phyloP scores from a whole-genome alignment of 2,797 vertebrate genomes.

The Nannoperca australis region DNA sequence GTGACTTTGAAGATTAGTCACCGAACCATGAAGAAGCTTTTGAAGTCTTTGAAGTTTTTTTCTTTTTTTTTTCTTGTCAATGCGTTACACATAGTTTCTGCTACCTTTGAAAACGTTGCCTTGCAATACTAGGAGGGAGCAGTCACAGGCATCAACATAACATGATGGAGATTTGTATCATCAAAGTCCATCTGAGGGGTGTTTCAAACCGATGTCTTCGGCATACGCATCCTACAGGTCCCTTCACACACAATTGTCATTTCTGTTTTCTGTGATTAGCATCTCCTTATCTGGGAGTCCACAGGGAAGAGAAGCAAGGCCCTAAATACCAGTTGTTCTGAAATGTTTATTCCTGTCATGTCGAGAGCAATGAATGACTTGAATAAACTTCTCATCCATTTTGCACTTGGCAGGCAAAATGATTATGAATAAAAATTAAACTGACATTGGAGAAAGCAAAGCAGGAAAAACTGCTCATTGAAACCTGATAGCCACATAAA shows the following conservation, averaged over 20 bases:
- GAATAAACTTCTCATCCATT: constrained; percentile 62
- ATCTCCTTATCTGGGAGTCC: constrained; percentile 24
- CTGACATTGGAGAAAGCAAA: constrained; percentile 59
- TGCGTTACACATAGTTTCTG: constrained; percentile 62
- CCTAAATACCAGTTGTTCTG: constrained; percentile 10
- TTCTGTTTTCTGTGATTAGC: constrained; percentile 30
- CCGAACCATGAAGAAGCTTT: constrained; percentile 72
- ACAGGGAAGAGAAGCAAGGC: constrained; percentile 3
- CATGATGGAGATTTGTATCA: constrained; percentile 71
- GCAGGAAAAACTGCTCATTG: constrained; percentile 47
- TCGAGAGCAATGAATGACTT: constrained; percentile 25
- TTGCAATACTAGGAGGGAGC: constrained; percentile 49
- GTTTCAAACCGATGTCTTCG: constrained; percentile 46
- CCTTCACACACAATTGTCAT: constrained; percentile 25
- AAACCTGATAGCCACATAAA: constrained; percentile 55
- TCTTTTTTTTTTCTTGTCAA: constrained; percentile 34
- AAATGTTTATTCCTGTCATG: constrained; percentile 46
- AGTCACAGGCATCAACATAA: constrained; percentile 55
- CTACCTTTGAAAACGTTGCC: constrained; percentile 70
- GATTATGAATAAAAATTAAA: constrained; percentile 70
- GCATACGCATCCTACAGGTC: constrained; percentile 37
- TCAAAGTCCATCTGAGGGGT: constrained; percentile 63
- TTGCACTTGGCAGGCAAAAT: constrained; percentile 58
- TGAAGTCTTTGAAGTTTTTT: constrained; percentile 79
- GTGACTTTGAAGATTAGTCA: constrained; percentile 79